A percentile compares a stretch with the other conserved stretches of the same genome.
Evolutionary conservation across 1,140 invertebrate species (phyloP).

Genomic region (Penaeus vannamei): DNA sequence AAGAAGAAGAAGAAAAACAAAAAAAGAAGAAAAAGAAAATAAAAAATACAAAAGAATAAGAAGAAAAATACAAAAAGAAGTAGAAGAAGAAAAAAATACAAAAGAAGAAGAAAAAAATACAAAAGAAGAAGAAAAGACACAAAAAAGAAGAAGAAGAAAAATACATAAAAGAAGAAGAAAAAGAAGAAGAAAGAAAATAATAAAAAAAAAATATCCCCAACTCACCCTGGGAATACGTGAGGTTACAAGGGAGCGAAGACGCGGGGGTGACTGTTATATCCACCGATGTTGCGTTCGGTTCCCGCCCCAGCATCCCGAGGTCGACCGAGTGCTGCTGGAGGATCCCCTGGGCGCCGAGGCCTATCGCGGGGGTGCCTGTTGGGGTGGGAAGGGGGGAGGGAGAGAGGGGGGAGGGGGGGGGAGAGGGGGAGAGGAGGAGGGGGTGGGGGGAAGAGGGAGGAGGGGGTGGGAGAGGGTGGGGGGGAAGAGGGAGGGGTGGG

Average conservation of each 20-base stretch:
- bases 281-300: conserved; percentile 27
- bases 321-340: conserved; percentile 63
- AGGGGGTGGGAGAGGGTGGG: too few species aligned
- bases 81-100: too few species aligned
- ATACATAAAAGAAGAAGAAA: background rate
- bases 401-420: background rate
- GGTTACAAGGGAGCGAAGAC: conserved; percentile 53
- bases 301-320: conserved; percentile 66
- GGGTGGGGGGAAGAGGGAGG: background rate
- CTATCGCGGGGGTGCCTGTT: background rate
- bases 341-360: conserved; percentile 45
- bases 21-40: background rate
- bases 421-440: background rate
- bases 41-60: too few species aligned
- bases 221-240: conserved; percentile 64
- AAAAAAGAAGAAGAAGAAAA: too few species aligned
- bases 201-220: background rate
- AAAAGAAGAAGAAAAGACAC: too few species aligned
- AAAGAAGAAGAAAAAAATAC: too few species aligned
- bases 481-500: background rate
- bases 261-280: conserved; percentile 59
- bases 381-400: background rate
- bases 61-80: too few species aligned
- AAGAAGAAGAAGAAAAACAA: background rate
- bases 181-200: background rate